Conservation (phyloP, 1,140 invertebrate genomes). For the Caerostris extrusa region DNA sequence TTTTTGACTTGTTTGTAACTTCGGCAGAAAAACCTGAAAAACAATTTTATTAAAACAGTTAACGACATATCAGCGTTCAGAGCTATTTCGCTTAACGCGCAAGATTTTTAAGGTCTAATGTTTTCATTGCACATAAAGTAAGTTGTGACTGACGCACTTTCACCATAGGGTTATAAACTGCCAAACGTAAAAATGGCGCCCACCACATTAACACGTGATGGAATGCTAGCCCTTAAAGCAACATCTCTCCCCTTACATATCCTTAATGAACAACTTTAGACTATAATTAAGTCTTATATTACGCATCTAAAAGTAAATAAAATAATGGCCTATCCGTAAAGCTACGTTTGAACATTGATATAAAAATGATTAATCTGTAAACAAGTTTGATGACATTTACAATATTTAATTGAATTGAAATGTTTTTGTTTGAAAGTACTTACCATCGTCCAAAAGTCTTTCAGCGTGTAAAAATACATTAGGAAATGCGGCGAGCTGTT, state of each 20-base stretch:
- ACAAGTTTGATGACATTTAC: neutral
- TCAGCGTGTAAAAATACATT: constrained; percentile 99
- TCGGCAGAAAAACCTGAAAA: too few relatives aligned
- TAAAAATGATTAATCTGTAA: neutral
- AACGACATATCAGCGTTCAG: too few relatives aligned
- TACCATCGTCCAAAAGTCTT: constrained; percentile 99
- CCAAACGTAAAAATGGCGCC: constrained; percentile 74
- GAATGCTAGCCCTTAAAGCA: constrained; percentile 45
- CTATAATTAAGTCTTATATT: neutral
- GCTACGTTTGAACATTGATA: too few relatives aligned
- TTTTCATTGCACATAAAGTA: neutral
- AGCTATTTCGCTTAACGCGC: too few relatives aligned
- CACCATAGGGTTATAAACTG: neutral
- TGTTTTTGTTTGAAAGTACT: constrained; percentile 81
- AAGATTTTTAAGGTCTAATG: too few relatives aligned
- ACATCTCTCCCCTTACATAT: neutral
- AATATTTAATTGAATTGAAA: neutral
- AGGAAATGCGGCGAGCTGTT: constrained; percentile 99
- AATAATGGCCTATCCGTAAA: too few relatives aligned
- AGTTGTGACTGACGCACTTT: neutral
- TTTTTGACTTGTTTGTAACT: too few relatives aligned
- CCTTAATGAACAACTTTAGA: neutral
- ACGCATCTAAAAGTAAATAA: too few relatives aligned
- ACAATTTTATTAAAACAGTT: too few relatives aligned
- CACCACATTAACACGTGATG: constrained; percentile 65